Evolutionary conservation across 2,113 vertebrate genomes (phyloP).

Genomic region (Alethe castanea): DNA sequence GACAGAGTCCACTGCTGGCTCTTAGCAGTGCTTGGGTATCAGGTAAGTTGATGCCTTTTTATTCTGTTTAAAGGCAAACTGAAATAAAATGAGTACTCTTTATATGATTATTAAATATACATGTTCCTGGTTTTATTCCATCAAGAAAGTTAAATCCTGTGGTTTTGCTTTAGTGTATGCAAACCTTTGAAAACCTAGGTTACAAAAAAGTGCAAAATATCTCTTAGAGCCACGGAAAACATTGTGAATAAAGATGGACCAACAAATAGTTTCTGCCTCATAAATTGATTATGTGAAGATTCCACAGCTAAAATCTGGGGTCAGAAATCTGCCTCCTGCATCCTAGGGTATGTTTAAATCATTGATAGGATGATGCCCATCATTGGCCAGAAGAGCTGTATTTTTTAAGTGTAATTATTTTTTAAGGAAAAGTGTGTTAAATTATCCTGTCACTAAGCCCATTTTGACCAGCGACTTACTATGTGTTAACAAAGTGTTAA

Average conservation of each 20-base stretch:
- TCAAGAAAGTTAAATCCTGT: not conserved
- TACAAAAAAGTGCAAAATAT: not conserved
- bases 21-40: not conserved
- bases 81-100: not conserved
- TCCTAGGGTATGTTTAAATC: not conserved
- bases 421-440: not conserved
- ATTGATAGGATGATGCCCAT: not conserved
- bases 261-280: not conserved
- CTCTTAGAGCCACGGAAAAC: not conserved
- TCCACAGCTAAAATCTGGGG: not conserved
- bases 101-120: not conserved
- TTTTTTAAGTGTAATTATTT: not conserved
- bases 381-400: not conserved
- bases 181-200: not conserved
- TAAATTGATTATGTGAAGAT: not conserved
- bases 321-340: not conserved
- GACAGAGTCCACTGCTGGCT: not conserved
- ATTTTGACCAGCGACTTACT: not conserved
- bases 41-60: not conserved
- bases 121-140: not conserved
- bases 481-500: not conserved
- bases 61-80: not conserved
- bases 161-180: not conserved
- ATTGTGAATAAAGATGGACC: not conserved
- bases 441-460: not conserved